phyloP scores from a whole-genome alignment of 2,888 invertebrate genomes.

The Agrochola lota region DNA sequence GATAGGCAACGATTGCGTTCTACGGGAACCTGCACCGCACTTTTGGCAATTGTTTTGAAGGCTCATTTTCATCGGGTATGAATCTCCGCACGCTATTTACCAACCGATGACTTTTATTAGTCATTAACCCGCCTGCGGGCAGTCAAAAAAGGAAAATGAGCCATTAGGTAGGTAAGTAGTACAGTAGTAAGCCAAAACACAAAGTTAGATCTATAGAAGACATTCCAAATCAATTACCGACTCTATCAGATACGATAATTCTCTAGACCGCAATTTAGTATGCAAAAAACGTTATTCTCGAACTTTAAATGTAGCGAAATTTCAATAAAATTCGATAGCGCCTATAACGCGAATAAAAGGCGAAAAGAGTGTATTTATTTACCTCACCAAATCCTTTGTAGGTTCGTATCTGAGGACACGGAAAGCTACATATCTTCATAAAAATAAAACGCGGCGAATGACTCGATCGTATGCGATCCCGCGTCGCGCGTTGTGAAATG shows the following conservation, averaged over 20 bases:
- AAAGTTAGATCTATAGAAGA: background rate
- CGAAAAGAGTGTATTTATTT: constrained; percentile 75
- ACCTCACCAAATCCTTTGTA: constrained; percentile 68
- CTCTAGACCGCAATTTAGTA: background rate
- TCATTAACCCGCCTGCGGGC: no score
- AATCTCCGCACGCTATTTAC: no score
- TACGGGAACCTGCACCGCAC: no score
- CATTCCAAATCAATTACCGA: constrained; percentile 10
- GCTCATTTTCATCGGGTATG: no score
- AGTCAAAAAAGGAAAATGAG: no score
- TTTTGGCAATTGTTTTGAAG: no score
- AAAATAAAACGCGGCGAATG: constrained; percentile 83
- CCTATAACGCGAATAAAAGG: constrained; percentile 47
- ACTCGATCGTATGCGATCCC: constrained; percentile 76
- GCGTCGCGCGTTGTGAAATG: constrained; percentile 73
- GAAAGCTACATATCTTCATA: constrained; percentile 85
- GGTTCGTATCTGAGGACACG: constrained; percentile 73
- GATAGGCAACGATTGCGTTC: no score
- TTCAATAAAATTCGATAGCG: constrained; percentile 48
- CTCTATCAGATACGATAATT: background rate
- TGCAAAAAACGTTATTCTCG: constrained; percentile 2
- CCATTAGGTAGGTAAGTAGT: no score
- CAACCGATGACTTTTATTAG: no score
- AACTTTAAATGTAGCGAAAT: constrained; percentile 27
- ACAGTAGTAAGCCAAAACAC: background rate